Evolutionary conservation across 2,113 vertebrate genomes (phyloP).

Genomic region (Paradoxurus hermaphroditus): DNA sequence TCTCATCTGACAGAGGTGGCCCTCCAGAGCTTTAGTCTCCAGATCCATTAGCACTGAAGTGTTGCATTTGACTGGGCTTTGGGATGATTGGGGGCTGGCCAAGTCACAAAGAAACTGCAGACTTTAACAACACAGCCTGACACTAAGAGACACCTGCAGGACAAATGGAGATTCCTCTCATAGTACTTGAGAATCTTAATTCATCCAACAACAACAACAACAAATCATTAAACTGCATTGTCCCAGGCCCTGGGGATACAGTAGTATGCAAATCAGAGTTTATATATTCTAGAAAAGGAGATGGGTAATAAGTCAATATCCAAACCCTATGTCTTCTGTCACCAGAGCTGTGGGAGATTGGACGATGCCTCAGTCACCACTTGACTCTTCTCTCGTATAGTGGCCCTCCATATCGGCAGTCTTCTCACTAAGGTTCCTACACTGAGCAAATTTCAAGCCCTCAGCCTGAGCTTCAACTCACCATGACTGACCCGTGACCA

Average conservation of each 20-base stretch:
- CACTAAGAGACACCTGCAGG: neutral
- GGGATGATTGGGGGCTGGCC: neutral
- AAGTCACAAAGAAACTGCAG: neutral
- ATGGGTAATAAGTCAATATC: neutral
- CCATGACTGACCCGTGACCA: neutral
- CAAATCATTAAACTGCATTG: neutral
- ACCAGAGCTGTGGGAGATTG: neutral
- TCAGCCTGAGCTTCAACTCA: neutral
- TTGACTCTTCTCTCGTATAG: neutral
- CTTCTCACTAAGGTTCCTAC: neutral
- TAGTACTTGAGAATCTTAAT: neutral
- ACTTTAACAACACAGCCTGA: neutral
- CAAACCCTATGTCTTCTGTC: neutral
- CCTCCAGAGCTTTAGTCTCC: constrained; percentile 2
- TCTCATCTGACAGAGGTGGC: constrained; percentile 56
- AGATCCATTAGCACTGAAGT: constrained; percentile 11
- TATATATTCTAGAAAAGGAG: neutral
- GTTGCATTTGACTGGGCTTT: neutral
- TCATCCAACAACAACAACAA: neutral
- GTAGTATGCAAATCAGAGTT: neutral
- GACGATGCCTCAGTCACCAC: neutral
- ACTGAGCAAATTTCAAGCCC: neutral
- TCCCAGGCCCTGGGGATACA: neutral
- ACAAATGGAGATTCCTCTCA: neutral
- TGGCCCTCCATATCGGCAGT: neutral